Base-by-base conservation (phyloP, 1,140 invertebrate genomes). In the Archegozetes longisetosus region DNA sequence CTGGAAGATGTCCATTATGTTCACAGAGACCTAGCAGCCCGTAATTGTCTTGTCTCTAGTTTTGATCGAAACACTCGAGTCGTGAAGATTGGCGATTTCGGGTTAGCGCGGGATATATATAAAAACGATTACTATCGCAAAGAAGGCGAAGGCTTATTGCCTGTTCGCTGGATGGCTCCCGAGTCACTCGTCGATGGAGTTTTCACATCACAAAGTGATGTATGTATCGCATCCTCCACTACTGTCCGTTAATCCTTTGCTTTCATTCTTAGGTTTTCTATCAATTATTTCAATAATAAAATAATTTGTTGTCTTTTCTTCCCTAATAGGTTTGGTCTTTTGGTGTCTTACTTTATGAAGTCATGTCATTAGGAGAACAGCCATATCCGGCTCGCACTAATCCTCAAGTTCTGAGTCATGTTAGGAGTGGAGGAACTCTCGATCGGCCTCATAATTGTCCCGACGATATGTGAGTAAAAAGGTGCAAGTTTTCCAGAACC, bases 291-390 rank as follows among this genome's bases (percentile, higher is more conserved):
- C 13, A 25, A 24, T 27, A 24, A 48, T 24, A n/a, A 14, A 12
- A 25, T 61, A 23, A 17, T 23, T 25, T 58, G 25, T n/a, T 58
- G 2, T 32, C 13, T 46, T 58, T 56, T 62, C 22, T 51, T 51
- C 40, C 61, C 62, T 58, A 4, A 25, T 51, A 58, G 57, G 57
- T 70, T 26, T 72, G 77, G 77, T 84, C 92, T 0, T 98, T 93
- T 77, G 93, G 90, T 1, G 88, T 98, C 0, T 71, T 98, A 3
- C 81, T 94, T 69, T 98, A 93, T 92, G 94, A 98, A 77, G 91
- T 97, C 3, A 80, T 96, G 65, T 91, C 92, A 0, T 73, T 97
- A 14, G 94, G 93, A 0, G 87, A 92, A 68, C 90, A 95, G 64
- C 94, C 94, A 0, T 98, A 97, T 74, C 89, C 87, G 27, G 91